Evolutionary conservation across 2,797 vertebrate species (phyloP), one percentile per base, ranked within the genome.

Genomic region (Brachymystax lenok): DNA sequence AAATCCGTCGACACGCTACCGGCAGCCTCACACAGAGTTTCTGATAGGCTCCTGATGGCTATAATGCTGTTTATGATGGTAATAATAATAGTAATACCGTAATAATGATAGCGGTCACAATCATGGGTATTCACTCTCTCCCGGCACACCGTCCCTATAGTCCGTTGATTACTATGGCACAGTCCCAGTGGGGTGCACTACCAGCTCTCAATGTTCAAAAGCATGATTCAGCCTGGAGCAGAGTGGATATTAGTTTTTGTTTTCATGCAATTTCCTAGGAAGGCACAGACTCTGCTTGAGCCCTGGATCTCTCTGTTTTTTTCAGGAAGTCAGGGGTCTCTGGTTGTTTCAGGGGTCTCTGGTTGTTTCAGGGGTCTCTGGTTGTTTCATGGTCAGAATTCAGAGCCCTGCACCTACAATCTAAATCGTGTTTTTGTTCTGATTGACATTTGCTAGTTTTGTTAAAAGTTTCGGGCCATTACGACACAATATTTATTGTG

Each of bases 91-190:
- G 86, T 86, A 84, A 74, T 86, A 78, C 76, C 33, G 21, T 76
- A 80, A 79, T 92, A 92, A 94, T 93, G 93, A 91, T 82, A 88
- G 88, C 79, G 86, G 88, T 92, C 84, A 77, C 81, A 89, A 90
- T 85, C 84, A 80, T 72, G 81, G 83, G 80, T 87, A 90, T 82
- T 88, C 83, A 74, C 82, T 83, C 76, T 16, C 56, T 82, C 40
- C 66, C 35, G 6, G 5, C 68, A n/a, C 33, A 2, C 27, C 27
- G 66, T 28, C 33, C 67, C 75, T 72, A 79, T 81, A 69, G 77
- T 68, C 61, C 27, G 71, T 70, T 91, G 46, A 71, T 77, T 71
- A 71, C 67, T 6, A 16, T 61, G 16, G 12, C 40, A 46, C 10
- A 35, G 10, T 8, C 70, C 50, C 69, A 17, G 78, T 13, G 87